Evolutionary conservation across 2,113 vertebrate genomes (phyloP).

Genomic region (Festucalex cinctus): DNA sequence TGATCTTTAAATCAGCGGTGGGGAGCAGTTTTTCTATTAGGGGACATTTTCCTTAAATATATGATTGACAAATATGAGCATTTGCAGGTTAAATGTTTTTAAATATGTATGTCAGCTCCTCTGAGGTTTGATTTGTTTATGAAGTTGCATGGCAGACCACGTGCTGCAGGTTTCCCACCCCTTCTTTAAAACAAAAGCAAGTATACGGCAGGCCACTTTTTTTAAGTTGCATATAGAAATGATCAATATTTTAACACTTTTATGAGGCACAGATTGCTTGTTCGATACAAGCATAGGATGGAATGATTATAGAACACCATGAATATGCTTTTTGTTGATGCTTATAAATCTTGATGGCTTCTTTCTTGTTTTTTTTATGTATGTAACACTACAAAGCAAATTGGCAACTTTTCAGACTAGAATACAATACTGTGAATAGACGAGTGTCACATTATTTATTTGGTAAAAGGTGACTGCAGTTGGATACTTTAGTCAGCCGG

Average conservation of each 20-base stretch:
- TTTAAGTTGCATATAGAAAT: neutral
- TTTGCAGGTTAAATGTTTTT: neutral
- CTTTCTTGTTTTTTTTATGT: neutral
- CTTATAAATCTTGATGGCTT: neutral
- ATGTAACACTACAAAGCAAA: neutral
- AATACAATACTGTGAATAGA: constrained; percentile 14
- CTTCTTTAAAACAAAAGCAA: neutral
- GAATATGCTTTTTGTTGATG: neutral
- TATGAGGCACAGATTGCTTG: neutral
- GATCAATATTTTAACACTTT: neutral
- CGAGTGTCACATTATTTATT: constrained; percentile 5
- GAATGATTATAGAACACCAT: neutral
- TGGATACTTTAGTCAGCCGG: neutral
- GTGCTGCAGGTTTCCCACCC: neutral
- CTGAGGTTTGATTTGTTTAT: neutral
- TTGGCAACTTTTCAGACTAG: neutral
- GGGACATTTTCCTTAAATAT: neutral
- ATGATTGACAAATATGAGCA: neutral
- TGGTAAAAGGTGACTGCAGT: constrained; percentile 1
- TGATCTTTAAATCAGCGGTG: constrained; percentile 26
- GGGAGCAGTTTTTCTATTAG: neutral
- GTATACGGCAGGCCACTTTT: neutral
- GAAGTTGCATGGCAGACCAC: neutral
- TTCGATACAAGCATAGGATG: neutral
- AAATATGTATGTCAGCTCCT: neutral